These are phyloP conservation scores for Beroe ovata DNA, from an alignment of 37 sponge, comb jelly and placozoan genomes.

Conservation along the genomic window DNA sequence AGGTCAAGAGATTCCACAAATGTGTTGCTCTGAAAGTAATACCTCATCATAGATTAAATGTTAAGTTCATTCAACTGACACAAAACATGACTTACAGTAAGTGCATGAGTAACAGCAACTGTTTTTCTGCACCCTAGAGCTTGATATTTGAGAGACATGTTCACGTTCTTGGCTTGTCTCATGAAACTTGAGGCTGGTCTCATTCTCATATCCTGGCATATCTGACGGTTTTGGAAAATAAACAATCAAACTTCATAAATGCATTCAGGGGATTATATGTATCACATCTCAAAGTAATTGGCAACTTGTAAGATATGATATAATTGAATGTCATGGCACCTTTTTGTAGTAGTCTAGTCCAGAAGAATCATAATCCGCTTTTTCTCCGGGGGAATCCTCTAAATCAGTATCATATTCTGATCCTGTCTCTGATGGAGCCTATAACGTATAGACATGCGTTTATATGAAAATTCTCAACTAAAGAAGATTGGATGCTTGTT, in stretches of 20 bases:
- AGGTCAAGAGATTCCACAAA: constrained; percentile 23
- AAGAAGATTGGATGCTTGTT: too few relatives aligned
- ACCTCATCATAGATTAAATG: not conserved
- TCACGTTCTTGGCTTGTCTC: constrained; percentile 52
- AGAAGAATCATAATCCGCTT: constrained; percentile 38
- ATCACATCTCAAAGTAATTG: too few relatives aligned
- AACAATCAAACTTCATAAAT: too few relatives aligned
- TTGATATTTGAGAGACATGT: constrained; percentile 42
- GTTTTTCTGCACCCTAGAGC: constrained; percentile 57
- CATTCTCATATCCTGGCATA: constrained; percentile 53
- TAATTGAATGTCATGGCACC: too few relatives aligned
- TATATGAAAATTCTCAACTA: too few relatives aligned
- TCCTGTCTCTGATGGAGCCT: constrained; percentile 47
- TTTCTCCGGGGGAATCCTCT: not conserved
- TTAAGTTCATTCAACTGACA: too few relatives aligned
- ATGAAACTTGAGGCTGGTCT: constrained; percentile 41
- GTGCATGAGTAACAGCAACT: constrained; percentile 42
- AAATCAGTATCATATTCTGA: constrained; percentile 58
- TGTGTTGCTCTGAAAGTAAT: constrained; percentile 14
- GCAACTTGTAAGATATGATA: too few relatives aligned
- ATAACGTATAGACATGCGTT: too few relatives aligned
- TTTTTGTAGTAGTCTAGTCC: constrained; percentile 16
- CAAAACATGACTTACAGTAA: not conserved
- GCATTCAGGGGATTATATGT: too few relatives aligned
- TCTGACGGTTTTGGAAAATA: too few relatives aligned